Conservation (phyloP, 2,113 vertebrate genomes). For the Ameiurus melas region DNA sequence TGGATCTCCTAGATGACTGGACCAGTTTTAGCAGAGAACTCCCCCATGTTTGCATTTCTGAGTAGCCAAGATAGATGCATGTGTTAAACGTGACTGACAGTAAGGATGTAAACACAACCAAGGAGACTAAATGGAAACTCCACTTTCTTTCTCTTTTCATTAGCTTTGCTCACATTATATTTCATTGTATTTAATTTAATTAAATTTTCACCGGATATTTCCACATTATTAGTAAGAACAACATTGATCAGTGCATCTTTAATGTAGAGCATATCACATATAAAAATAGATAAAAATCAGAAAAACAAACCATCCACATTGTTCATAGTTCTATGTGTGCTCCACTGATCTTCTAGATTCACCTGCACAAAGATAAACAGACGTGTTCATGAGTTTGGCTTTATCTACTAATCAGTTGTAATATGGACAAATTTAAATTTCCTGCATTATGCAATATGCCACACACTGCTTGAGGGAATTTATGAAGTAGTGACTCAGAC, state of each 20-base stretch:
- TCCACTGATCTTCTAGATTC: not conserved
- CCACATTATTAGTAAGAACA: not conserved
- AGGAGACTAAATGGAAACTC: not conserved
- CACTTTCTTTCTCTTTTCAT: not conserved
- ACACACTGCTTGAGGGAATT: not conserved
- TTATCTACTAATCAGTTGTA: not conserved
- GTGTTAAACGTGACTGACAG: not conserved
- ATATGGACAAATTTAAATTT: not conserved
- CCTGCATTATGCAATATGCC: not conserved
- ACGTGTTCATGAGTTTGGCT: not conserved
- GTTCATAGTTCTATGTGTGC: not conserved
- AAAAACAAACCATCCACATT: constrained; percentile 19
- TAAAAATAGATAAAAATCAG: not conserved
- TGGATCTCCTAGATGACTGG: not conserved
- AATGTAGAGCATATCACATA: not conserved
- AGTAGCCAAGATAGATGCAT: not conserved
- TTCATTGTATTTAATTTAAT: not conserved
- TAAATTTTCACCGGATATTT: not conserved
- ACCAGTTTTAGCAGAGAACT: not conserved
- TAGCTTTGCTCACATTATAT: not conserved
- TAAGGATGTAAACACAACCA: not conserved
- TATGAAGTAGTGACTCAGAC: not conserved
- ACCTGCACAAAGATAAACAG: constrained; percentile 1
- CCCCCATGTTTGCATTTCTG: not conserved
- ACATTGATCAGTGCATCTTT: not conserved